A percentile compares a stretch with the other conserved stretches of the same genome.
phyloP scores from a whole-genome alignment of 2,113 vertebrate genomes.

The Megaceryle maxima region DNA sequence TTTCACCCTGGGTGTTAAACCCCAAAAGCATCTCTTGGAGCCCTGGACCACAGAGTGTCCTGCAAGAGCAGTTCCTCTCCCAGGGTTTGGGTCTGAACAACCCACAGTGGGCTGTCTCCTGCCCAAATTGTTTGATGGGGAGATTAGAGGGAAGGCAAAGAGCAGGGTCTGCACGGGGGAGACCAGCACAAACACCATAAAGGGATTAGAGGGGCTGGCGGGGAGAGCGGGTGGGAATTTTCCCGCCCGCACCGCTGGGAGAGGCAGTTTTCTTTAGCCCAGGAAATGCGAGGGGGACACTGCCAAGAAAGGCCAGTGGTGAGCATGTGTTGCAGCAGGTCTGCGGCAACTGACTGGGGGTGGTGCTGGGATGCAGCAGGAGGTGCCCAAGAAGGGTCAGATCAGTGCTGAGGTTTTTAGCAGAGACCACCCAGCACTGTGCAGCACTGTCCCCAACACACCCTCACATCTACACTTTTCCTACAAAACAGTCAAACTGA shows the following conservation, averaged over 20 bases:
- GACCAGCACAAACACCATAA: conserved; percentile 48
- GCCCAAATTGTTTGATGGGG: background rate
- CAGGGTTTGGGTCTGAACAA: rapidly evolving
- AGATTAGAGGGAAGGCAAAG: conserved; percentile 63
- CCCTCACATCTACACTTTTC: background rate
- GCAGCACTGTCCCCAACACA: rapidly evolving
- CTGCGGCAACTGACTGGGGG: background rate
- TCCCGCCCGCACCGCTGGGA: rapidly evolving
- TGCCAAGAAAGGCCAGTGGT: rapidly evolving
- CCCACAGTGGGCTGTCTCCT: background rate
- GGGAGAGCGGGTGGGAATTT: background rate
- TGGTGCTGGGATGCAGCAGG: background rate
- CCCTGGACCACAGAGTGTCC: background rate
- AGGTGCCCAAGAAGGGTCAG: background rate
- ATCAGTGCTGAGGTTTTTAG: background rate
- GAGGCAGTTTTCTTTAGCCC: rapidly evolving
- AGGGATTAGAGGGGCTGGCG: conserved; percentile 23
- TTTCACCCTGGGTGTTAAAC: background rate
- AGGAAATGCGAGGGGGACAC: rapidly evolving
- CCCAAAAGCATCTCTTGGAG: background rate
- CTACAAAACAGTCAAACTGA: background rate
- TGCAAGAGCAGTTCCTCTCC: background rate
- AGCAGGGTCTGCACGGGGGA: background rate
- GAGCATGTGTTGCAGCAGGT: background rate
- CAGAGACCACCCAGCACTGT: background rate